Base-by-base conservation (phyloP, 1,140 invertebrate species). In the Drosophila pruinosa region DNA sequence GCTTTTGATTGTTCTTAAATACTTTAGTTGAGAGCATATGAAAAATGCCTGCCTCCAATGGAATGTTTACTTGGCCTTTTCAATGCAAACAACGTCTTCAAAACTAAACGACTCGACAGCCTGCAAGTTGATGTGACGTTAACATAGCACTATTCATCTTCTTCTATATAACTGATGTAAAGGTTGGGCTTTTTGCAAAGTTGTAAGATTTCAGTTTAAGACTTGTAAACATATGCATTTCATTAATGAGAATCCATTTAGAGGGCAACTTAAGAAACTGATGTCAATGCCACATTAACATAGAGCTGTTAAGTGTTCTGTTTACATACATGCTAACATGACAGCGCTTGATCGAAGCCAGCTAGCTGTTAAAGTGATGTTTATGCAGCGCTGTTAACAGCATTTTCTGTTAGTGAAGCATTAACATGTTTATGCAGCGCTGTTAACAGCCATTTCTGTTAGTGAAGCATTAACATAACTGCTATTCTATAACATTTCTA, bases 1-100 rank as follows among this genome's bases (percentile, higher is more conserved):
- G 57, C 26, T 54, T 61, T 69, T 62, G 65, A 69, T 69, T 69
- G 65, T 69, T 53, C 48, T 69, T 43, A 61, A 69, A 69, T 68
- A 68, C 43, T 43, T 58, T 22, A 52, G 45, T 39, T 28, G 38
- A 24, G 58, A 36, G 45, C 31, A 59, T 5, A 38, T 31, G 19
- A 28, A 45, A 58, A 48, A 47, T 48, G 26, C 22, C 28, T 36
- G n/a, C 17, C 57, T 61, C 28, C 57, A 61, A 31, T 48, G 57
- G 31, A 61, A 48, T 59, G 57, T 48, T 38, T 48, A 34, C 43
- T 59, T 59, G 57, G 57, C 57, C 57, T 59, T 59, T 48, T 17
- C 57, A 47, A 59, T 48, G 57, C 57, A 48, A 59, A 48, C 57
- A 48, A 24, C 57, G 43, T 59, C 24, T 58, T 45, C 17, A 12